Base-by-base conservation (phyloP, 1,140 invertebrate species). In the Zaprionus nigranus region DNA sequence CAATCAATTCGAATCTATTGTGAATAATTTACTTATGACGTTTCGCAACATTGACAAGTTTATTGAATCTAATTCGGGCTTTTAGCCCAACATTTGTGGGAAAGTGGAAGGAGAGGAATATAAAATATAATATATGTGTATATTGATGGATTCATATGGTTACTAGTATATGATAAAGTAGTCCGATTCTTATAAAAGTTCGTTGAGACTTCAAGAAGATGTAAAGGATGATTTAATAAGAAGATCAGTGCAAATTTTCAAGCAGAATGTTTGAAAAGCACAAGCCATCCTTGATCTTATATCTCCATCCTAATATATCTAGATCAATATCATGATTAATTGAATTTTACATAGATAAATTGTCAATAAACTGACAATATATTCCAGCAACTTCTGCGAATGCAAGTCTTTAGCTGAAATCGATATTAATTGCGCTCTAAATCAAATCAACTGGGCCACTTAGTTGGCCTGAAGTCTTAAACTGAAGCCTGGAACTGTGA, bases 11-110 rank as follows among this genome's bases (percentile, higher is more conserved):
- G 59, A 78, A 84, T 84, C 81, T 78, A 81, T 84, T 79, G 78
- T 88, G 85, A 75, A 88, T 90, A 90, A 81, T 90, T 90, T 87
- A 90, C 81, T 90, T 80, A 88, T 90, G 81, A 84, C 84, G 63
- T 83, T 78, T 59, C 57, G 53, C 5, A 62, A 26, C 59, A 57
- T 56, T 81, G 77, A 72, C 81, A 78, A 75, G 43, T 88, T 83
- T 83, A 78, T 88, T 88, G 73, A 86, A 85, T 85, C 78, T 59
- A 59, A 40, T 34, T 40, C 17, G 13, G 49, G 38, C 46, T 61
- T 72, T 64, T 71, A 49, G 58, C 7, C 38, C 13, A 0, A 30
- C 53, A 53, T 63, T 15, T n/a, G 5, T 22, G 17, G 15, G 17
- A 22, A 51, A 22, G 11, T 5, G 20, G 20, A 22, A 5, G 17